Conservation (phyloP, 2,797 vertebrate genomes). For the Rhynchonycteris naso region DNA sequence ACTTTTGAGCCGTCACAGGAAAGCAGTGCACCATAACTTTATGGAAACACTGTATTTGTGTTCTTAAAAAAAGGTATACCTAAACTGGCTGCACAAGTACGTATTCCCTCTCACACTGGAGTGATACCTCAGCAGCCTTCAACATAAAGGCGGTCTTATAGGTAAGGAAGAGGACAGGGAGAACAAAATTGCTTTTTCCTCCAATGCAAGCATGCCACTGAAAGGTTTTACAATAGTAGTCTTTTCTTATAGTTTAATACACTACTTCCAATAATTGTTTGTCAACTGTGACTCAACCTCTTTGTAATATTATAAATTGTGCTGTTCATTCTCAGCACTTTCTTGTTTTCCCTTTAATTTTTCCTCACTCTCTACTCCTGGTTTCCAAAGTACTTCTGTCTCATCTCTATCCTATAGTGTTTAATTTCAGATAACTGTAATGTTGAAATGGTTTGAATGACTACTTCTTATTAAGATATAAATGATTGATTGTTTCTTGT, state of each 20-base stretch:
- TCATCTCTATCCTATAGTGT: conserved; percentile 37
- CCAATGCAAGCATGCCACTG: background rate
- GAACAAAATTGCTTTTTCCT: background rate
- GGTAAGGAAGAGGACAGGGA: background rate
- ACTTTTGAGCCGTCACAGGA: too few species aligned
- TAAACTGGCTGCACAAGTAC: background rate
- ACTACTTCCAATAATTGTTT: background rate
- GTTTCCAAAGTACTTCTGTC: background rate
- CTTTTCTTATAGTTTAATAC: background rate
- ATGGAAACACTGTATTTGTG: too few species aligned
- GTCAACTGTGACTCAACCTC: background rate
- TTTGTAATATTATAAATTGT: background rate
- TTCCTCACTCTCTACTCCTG: background rate
- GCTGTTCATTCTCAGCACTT: background rate
- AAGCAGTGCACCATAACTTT: too few species aligned
- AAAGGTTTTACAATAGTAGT: background rate
- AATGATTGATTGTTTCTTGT: conserved; percentile 71
- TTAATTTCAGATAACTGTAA: conserved; percentile 61
- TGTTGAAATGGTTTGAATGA: conserved; percentile 67
- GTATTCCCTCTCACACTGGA: accelerated
- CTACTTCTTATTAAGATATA: conserved; percentile 75
- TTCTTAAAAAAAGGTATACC: background rate
- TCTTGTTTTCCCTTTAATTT: background rate
- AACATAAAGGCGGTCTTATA: background rate
- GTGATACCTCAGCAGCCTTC: background rate